Evolutionary conservation across 2,888 invertebrate genomes (phyloP), one percentile per base, ranked within the genome.

Genomic region (Protonemura montana): DNA sequence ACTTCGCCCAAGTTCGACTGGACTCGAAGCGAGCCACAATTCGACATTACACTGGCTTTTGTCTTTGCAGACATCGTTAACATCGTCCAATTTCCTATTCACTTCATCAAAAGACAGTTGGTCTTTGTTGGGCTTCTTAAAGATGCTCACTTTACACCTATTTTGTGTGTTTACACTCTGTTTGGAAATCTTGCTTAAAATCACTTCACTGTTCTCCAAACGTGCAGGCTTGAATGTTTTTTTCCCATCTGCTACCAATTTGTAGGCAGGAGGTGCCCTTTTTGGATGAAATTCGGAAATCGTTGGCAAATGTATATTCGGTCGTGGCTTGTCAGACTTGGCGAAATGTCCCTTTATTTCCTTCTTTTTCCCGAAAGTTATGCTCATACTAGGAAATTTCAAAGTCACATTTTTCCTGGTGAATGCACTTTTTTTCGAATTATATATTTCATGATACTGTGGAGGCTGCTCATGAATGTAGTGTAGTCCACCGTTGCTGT

Each of bases 301-400:
- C 13, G 59, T 59, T 2, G 59, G 59, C 21, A 35, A 35, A 35
- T 13, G 7, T 59, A 21, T 21, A 59, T 59, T 21, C 59, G 1
- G 59, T 21, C 59, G 7, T 21, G 59, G 59, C 13, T 21, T 59
- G 59, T 59, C 59, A 59, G 59, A 59, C n/a, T 28, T 27, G 7
- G 21, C 28, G 16, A 28, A 7, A 30, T 29, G 0, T 2, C 35
- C 29, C 42, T 26, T 84, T 0, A 59, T 76, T 76, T 84, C 59
- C n/a, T 26, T 59, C 76, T 84, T 84, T 76, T 84, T 84, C 3
- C 84, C 84, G 27, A 84, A 84, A 6, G 84, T 84, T 27, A 84
- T 84, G 27, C 84, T 84, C 84, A 84, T 84, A 28, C 84, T 84
- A 7, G 84, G 84, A 28, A 84, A 84, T 28, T 84, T 84, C 13